Base-by-base conservation (phyloP, 1,140 invertebrate genomes). In the Sarcophaga bullata region DNA sequence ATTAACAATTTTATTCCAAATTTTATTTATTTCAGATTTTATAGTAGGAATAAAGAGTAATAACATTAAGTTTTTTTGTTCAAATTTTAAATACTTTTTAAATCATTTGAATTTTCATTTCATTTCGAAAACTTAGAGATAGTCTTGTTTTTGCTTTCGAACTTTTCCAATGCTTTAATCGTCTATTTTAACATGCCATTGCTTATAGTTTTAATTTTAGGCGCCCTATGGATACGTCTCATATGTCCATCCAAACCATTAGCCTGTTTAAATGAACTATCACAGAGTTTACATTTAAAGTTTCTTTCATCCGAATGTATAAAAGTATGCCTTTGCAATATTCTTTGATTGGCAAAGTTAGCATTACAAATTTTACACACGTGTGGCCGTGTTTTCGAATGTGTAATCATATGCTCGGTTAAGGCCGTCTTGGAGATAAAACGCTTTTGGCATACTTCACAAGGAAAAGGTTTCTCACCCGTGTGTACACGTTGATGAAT, bases 311-410 rank as follows among this genome's bases (percentile, higher is more conserved):
- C 87, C 9, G 85, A 62, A 54, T 89, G 88, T 25, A 89, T 83
- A 73, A 86, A 87, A 80, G 86, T 88, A 82, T 89, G 88, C 46
- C 89, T 88, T 80, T 88, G 86, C 0, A 89, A 84, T 5, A 96
- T 95, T 88, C 96, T 95, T 4, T 95, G 95, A 86, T 96, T 96
- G 10, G 96, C 95, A 89, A 97, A 97, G 0, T 94, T 95, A 4
- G 95, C 94, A 25, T 92, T 91, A 86, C 96, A 97, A 0, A 94
- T 91, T 6, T 92, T 90, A 86, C 96, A 97, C 85, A 95, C 93
- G 84, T 94, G 95, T 1, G 96, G 95, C 3, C 95, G 90, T 90
- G 96, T 95, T 17, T 95, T 95, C 0, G 95, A 96, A 89, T 97
- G 96, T 6, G 93, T 93, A 47, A 94, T 94, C 91, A 95, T 96